phyloP scores from a whole-genome alignment of 2,797 vertebrate species.

The Octomys mimax region DNA sequence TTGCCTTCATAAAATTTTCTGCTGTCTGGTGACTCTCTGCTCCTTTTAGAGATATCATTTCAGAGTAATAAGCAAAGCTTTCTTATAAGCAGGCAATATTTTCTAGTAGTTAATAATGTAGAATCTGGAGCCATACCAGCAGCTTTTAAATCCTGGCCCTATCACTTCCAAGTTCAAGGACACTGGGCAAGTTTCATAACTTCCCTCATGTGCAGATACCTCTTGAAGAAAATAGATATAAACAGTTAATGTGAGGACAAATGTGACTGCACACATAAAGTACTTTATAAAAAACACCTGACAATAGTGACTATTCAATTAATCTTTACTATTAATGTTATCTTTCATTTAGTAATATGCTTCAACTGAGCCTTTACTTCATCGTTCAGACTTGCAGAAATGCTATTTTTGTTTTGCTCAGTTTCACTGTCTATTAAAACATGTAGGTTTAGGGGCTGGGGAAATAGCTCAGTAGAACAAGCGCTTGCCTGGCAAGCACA shows the following conservation, averaged over 20 bases:
- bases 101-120: background rate
- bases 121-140: background rate
- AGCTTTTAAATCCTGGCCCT: background rate
- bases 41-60: conserved; percentile 8
- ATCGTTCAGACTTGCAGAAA: background rate
- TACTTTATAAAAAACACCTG: background rate
- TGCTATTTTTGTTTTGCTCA: background rate
- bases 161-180: background rate
- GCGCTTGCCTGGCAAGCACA: too few relatives aligned
- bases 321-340: background rate
- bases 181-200: background rate
- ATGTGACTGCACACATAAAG: background rate
- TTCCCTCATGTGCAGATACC: background rate
- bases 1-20: background rate
- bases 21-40: background rate
- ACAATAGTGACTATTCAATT: background rate
- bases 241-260: background rate
- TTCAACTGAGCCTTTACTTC: background rate
- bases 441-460: background rate
- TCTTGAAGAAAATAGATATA: background rate
- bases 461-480: too few relatives aligned
- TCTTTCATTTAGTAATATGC: conserved; percentile 36
- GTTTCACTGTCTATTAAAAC: background rate
- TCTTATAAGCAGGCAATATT: background rate
- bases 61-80: background rate